Percentiles rank a stretch among this genome's conserved stretches.
Conservation (phyloP, 2,113 vertebrate species). For the Microcebus tavaratra region DNA sequence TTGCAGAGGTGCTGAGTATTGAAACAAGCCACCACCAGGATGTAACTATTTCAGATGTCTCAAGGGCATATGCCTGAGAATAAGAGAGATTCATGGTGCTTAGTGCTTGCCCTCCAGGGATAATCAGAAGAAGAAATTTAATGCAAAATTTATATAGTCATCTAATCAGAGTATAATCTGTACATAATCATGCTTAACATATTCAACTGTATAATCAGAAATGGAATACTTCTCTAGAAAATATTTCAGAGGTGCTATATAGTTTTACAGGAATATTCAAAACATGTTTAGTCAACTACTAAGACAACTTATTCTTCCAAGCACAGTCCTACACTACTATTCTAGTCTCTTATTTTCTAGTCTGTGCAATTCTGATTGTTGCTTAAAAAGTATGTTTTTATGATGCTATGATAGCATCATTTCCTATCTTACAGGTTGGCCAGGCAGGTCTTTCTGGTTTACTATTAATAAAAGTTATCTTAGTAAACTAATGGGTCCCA, state of each 20-base stretch:
- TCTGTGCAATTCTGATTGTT: background rate
- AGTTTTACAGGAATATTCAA: background rate
- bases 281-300: background rate
- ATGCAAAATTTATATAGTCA: background rate
- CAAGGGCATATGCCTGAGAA: background rate
- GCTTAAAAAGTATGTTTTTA: background rate
- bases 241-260: background rate
- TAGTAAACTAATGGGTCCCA: background rate
- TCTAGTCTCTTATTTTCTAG: background rate
- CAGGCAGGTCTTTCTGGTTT: background rate
- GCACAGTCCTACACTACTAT: accelerated
- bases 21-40: background rate
- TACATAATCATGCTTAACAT: background rate
- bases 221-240: conserved; percentile 4
- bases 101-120: background rate
- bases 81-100: background rate
- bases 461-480: background rate
- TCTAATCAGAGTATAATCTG: background rate
- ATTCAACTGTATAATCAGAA: background rate
- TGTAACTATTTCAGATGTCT: background rate
- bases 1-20: background rate
- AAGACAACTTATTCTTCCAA: background rate
- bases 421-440: background rate
- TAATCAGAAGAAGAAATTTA: conserved; percentile 8
- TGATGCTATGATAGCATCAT: background rate